phyloP scores from a whole-genome alignment of 1,140 invertebrate genomes.

The Lamellibrachia luymesi region DNA sequence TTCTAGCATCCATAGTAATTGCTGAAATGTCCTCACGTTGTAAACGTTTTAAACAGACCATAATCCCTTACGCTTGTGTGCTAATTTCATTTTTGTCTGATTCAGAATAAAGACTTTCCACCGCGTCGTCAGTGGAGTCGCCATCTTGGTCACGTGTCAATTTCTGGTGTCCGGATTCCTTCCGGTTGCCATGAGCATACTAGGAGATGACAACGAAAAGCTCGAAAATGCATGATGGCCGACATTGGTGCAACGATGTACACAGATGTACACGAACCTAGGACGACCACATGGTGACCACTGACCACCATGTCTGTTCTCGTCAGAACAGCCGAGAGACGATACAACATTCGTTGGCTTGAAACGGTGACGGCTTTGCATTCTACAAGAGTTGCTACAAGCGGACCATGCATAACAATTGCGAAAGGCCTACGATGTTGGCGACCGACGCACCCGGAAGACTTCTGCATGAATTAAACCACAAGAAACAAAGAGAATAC shows the following conservation, averaged over 20 bases:
- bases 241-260: neutral
- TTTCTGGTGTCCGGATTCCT: neutral
- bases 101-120: slow-evolving; percentile 1
- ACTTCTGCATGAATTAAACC: neutral
- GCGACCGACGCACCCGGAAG: neutral
- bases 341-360: neutral
- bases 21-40: neutral
- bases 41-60: no score
- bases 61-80: neutral
- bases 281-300: neutral
- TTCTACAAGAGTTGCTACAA: neutral
- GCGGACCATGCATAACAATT: neutral
- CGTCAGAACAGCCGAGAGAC: neutral
- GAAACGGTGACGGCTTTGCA: neutral
- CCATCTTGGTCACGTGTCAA: neutral
- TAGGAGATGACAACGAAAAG: neutral
- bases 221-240: neutral
- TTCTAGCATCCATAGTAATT: neutral
- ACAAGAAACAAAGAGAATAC: neutral
- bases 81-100: neutral
- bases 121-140: neutral
- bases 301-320: neutral
- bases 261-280: neutral
- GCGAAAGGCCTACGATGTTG: neutral
- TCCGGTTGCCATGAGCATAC: neutral